phyloP scores from a whole-genome alignment of 2,888 invertebrate species.

The Mactromeris polynyma region DNA sequence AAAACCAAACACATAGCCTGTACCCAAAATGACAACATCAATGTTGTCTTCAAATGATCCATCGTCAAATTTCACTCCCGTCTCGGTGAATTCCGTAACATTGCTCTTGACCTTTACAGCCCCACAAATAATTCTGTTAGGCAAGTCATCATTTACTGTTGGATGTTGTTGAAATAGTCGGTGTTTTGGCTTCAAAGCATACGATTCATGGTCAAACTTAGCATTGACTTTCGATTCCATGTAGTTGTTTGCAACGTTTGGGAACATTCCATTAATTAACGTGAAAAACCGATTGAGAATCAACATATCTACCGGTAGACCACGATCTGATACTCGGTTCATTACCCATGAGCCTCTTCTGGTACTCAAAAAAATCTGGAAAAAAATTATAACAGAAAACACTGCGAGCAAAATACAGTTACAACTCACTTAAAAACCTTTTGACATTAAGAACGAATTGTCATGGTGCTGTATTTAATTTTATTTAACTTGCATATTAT shows the following conservation, averaged over 20 bases:
- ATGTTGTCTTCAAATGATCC: conserved; percentile 83
- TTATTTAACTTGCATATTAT: too few relatives aligned
- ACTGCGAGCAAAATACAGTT: not conserved
- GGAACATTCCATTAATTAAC: not conserved
- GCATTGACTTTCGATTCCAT: conserved; percentile 72
- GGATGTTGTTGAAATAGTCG: conserved; percentile 81
- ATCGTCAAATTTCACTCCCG: conserved; percentile 83
- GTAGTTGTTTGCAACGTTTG: conserved; percentile 37
- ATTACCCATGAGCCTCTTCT: conserved; percentile 87
- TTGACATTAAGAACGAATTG: too few relatives aligned
- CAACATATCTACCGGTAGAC: conserved; percentile 82
- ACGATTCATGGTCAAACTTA: conserved; percentile 85
- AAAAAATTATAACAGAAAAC: conserved; percentile 6
- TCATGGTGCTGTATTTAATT: too few relatives aligned
- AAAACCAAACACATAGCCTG: conserved; percentile 87
- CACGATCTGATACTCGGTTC: conserved; percentile 82
- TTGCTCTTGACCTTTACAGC: conserved; percentile 84
- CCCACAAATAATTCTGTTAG: conserved; percentile 86
- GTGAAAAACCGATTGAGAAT: conserved; percentile 54
- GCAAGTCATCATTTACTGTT: conserved; percentile 87
- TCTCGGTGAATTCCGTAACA: conserved; percentile 79
- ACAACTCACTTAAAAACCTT: too few relatives aligned
- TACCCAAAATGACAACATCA: conserved; percentile 86
- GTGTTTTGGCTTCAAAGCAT: conserved; percentile 86
- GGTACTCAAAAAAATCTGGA: conserved; percentile 87